These are phyloP conservation scores for Erannis defoliaria DNA, from an alignment of 2,888 invertebrate species.

Conservation along the genomic window DNA sequence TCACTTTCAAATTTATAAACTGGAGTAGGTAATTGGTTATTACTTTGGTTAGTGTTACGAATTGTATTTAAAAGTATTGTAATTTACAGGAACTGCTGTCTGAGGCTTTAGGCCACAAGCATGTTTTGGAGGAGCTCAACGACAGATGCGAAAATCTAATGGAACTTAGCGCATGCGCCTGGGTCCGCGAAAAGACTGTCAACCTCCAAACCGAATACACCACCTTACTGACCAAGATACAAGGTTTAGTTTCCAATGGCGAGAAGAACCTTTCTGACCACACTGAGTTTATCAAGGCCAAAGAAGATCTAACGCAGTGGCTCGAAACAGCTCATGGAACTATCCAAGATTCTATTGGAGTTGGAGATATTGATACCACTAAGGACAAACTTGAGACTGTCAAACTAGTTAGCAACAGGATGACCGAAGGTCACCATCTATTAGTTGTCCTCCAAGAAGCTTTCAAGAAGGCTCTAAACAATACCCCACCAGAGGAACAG, in stretches of 20 bases:
- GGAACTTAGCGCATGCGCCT: conserved; percentile 94
- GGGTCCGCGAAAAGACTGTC: conserved; percentile 95
- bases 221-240: conserved; percentile 91
- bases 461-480: conserved; percentile 93
- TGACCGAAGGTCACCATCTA: conserved; percentile 95
- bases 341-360: conserved; percentile 93
- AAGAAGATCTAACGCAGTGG: conserved; percentile 94
- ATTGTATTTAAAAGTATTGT: background rate
- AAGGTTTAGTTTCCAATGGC: conserved; percentile 93
- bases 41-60: background rate
- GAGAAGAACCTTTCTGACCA: conserved; percentile 97
- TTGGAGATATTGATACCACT: conserved; percentile 92
- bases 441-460: conserved; percentile 94
- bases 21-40: background rate
- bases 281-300: conserved; percentile 95
- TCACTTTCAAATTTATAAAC: too few relatives aligned
- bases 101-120: conserved; percentile 92
- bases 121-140: conserved; percentile 93
- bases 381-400: conserved; percentile 93
- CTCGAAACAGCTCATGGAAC: conserved; percentile 92
- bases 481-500: conserved; percentile 93
- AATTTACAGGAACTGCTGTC: conserved; percentile 88
- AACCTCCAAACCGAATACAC: conserved; percentile 94
- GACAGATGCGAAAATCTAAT: conserved; percentile 95
- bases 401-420: conserved; percentile 90